phyloP scores from a whole-genome alignment of 2,797 vertebrate species.

The Benthosema pterotum region DNA sequence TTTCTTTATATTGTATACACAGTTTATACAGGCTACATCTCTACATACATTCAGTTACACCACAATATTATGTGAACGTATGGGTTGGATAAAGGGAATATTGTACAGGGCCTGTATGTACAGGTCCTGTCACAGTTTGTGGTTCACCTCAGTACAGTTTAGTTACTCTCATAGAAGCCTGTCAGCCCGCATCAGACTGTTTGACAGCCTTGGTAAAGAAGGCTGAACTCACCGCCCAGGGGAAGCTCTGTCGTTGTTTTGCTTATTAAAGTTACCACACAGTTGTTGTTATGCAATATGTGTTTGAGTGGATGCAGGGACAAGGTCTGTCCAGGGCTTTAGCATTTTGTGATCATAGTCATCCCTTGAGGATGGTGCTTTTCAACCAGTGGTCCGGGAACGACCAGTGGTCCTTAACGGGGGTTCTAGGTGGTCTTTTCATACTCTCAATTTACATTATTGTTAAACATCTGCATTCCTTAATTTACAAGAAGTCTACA shows the following conservation, averaged over 20 bases:
- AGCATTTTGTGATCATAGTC: background rate
- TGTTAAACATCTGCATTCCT: too few relatives aligned
- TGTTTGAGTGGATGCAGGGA: slow-evolving; percentile 2
- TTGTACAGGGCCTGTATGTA: too few relatives aligned
- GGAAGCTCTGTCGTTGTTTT: slow-evolving; percentile 32
- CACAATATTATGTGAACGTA: slow-evolving; percentile 35
- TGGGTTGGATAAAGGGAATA: slow-evolving; percentile 18
- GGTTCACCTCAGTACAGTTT: slow-evolving; percentile 49
- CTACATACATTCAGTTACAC: slow-evolving; percentile 47
- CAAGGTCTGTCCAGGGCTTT: background rate
- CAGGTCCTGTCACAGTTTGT: slow-evolving; percentile 34
- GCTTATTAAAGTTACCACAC: slow-evolving; percentile 38
- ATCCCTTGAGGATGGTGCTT: background rate
- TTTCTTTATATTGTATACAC: slow-evolving; percentile 7
- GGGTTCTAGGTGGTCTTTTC: too few relatives aligned
- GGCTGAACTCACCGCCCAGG: slow-evolving; percentile 33
- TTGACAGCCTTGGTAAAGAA: slow-evolving; percentile 29
- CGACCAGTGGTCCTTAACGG: too few relatives aligned
- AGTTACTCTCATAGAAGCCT: slow-evolving; percentile 29
- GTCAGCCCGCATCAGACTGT: slow-evolving; percentile 40
- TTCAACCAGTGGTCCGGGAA: too few relatives aligned
- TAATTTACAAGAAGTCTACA: too few relatives aligned
- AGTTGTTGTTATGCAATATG: slow-evolving; percentile 17
- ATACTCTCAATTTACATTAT: too few relatives aligned
- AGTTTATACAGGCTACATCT: background rate